Evolutionary conservation across 2,888 invertebrate genomes (phyloP), one percentile per base, ranked within the genome.

Genomic region (Chydorus sphaericus): DNA sequence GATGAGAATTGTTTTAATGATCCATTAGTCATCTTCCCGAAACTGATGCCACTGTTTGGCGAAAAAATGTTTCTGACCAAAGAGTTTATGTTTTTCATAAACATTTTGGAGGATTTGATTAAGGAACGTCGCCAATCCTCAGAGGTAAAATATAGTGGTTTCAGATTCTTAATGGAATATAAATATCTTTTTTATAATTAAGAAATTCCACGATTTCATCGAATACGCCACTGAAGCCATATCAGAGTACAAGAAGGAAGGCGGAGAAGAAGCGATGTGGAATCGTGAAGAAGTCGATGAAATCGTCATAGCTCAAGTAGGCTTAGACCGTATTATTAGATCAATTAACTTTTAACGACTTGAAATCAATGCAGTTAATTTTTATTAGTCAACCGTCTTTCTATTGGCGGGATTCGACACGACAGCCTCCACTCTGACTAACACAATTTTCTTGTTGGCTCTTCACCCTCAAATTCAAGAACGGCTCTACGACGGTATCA

Each of bases 351-450:
- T 2, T n/a, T n/a, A 8, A n/a, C n/a, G n/a, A n/a, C n/a, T n/a
- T n/a, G n/a, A n/a, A n/a, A n/a, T n/a, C n/a, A n/a, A n/a, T n/a
- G n/a, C n/a, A n/a, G n/a, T 53, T 18, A 20, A 37, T 20, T 16
- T n/a, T n/a, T n/a, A n/a, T n/a, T 10, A 55, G 55, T 18, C 48
- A 2, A 18, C 49, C n/a, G n/a, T 52, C 11, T 57, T 49, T 18
- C 33, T 54, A 7, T 36, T 57, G 37, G 49, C 38, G 11, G 53
- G 57, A 3, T 57, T 48, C 23, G 57, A 57, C 37, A 57, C 57
- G n/a, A 57, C 57, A 7, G 57, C 44, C 20, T 55, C 57, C 10
- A 57, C 57, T 11, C 49, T 57, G 10, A 57, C 54, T 5, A 49
- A 53, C 26, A 30, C 33, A 11, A 33, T 36, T 1, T 57, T 53